phyloP scores from a whole-genome alignment of 1,140 invertebrate species.

The Uloborus diversus region DNA sequence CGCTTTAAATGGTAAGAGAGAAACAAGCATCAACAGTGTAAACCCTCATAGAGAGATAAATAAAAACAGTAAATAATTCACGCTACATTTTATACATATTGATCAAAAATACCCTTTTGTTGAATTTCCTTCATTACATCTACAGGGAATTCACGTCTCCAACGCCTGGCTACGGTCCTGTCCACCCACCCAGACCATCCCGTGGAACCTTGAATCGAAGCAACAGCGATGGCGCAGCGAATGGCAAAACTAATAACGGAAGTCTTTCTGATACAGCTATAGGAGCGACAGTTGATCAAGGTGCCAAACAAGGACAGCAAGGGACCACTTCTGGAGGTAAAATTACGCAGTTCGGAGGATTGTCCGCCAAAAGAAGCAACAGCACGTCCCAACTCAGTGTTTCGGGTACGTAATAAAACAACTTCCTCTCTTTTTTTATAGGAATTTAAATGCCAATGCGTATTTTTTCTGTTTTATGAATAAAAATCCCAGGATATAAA shows the following conservation, averaged over 20 bases:
- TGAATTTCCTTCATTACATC: no score
- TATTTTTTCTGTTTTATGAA: no score
- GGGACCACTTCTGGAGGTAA: conserved; percentile 64
- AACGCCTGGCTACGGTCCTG: conserved; percentile 64
- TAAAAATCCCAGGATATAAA: no score
- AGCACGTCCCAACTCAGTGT: conserved; percentile 95
- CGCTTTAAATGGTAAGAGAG: no score
- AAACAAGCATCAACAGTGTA: no score
- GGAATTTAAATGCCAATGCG: no score
- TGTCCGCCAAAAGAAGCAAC: conserved; percentile 90
- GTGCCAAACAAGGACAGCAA: conserved; percentile 70
- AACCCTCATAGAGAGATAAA: no score
- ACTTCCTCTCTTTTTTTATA: no score
- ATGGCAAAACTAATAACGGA: conserved; percentile 73
- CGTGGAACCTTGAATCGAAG: conserved; percentile 36
- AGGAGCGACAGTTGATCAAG: conserved; percentile 1
- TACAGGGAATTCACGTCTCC: conserved; percentile 63
- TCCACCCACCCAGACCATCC: conserved; percentile 57
- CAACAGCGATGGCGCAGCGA: conserved; percentile 40
- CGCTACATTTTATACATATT: no score
- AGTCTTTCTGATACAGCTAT: conserved; percentile 88
- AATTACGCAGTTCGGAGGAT: conserved; percentile 53
- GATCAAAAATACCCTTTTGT: no score
- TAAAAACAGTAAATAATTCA: no score
- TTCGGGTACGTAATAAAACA: conserved; percentile 85